A percentile compares a stretch with the other conserved stretches of the same genome.
Evolutionary conservation across 2,888 invertebrate genomes (phyloP).

Genomic region (Plutella xylostella): DNA sequence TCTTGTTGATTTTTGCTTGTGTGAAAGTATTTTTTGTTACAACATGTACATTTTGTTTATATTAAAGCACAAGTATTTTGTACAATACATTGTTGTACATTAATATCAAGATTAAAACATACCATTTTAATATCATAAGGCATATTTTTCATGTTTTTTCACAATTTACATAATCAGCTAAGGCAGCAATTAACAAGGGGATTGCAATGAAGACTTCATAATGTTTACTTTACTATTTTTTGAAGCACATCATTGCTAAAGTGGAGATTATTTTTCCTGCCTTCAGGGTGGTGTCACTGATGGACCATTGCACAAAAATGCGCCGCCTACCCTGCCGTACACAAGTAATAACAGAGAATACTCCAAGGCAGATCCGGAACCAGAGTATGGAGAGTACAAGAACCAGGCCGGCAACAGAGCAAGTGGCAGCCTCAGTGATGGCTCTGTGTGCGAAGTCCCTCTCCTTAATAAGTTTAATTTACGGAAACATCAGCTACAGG

Average conservation of each 20-base stretch:
- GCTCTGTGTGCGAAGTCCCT: conserved; percentile 45
- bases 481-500: conserved; percentile 34
- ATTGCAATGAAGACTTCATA: conserved; percentile 62
- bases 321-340: conserved; percentile 58
- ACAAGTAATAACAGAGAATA: too few species aligned
- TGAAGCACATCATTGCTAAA: conserved; percentile 66
- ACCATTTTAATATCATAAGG: background rate
- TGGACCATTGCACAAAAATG: conserved; percentile 61
- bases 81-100: too few species aligned
- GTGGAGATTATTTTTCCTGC: conserved; percentile 70
- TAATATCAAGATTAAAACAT: background rate
- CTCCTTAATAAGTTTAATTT: conserved; percentile 29
- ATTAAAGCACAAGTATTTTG: too few species aligned
- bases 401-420: conserved; percentile 32
- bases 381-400: conserved; percentile 28
- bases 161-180: background rate
- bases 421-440: conserved; percentile 53
- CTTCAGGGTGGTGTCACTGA: conserved; percentile 70
- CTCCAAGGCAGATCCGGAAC: conserved; percentile 37
- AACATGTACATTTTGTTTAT: too few species aligned
- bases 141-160: background rate
- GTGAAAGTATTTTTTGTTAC: too few species aligned
- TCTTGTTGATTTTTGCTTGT: too few species aligned
- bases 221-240: conserved; percentile 42
- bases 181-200: conserved; percentile 32